Percentiles rank a stretch among this genome's conserved stretches.
phyloP scores from a whole-genome alignment of 2,797 vertebrate genomes.

The Myotis myotis region DNA sequence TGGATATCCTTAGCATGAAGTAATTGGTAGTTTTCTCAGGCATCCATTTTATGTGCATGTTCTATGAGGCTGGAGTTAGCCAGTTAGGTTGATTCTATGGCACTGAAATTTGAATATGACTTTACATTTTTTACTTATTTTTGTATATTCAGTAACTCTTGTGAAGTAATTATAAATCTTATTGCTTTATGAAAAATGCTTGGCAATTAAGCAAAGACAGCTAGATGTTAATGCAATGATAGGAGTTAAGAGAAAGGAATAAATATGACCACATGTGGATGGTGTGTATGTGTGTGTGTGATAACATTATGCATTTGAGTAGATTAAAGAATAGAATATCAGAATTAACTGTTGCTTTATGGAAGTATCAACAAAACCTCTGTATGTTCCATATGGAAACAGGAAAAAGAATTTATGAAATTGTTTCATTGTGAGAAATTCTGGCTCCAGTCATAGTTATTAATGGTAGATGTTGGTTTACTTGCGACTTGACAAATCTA shows the following conservation, averaged over 20 bases:
- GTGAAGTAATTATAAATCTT: neutral
- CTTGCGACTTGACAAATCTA: neutral
- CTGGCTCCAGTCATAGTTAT: neutral
- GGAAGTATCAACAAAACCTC: neutral
- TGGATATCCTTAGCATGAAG: neutral
- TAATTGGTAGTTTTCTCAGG: constrained; percentile 5
- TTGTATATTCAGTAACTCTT: neutral
- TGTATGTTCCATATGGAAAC: neutral
- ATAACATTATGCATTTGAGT: neutral
- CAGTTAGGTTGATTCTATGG: neutral
- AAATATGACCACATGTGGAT: neutral
- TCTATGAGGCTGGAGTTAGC: neutral
- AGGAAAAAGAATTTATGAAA: constrained; percentile 9
- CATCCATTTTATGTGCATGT: neutral
- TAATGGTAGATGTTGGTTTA: neutral
- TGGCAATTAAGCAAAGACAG: neutral
- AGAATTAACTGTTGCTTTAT: neutral
- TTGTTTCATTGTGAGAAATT: neutral
- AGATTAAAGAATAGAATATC: neutral
- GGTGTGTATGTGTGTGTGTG: neutral
- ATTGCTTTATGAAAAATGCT: constrained; percentile 27
- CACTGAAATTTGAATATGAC: neutral
- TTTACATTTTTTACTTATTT: neutral
- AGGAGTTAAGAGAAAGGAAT: constrained; percentile 17
- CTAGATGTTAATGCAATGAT: neutral